phyloP scores from a whole-genome alignment of 1,140 invertebrate species.

The Bursaphelenchus mucronatus region DNA sequence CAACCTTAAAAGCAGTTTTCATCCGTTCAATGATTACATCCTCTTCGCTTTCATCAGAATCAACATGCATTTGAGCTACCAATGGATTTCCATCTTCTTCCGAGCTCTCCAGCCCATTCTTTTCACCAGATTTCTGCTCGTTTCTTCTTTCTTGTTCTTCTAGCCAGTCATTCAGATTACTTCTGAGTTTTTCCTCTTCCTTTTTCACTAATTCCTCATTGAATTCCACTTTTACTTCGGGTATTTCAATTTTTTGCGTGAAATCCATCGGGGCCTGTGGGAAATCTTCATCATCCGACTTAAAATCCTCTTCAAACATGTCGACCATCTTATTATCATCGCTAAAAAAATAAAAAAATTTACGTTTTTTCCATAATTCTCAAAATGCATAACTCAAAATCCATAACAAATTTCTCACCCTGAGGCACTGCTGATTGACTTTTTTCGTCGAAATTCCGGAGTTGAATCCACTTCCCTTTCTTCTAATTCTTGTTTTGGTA shows the following conservation, averaged over 20 bases:
- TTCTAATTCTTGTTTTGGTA: background rate
- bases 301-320: constrained; percentile 46
- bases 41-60: too few species aligned
- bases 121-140: too few species aligned
- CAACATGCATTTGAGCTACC: too few species aligned
- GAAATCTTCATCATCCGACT: constrained; percentile 31
- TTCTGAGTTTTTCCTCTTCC: too few species aligned
- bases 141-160: too few species aligned
- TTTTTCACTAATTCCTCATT: background rate
- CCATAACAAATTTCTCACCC: constrained; percentile 1
- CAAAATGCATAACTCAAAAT: background rate
- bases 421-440: constrained; percentile 14
- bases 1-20: too few species aligned
- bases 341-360: background rate
- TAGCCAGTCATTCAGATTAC: too few species aligned
- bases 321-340: constrained; percentile 45
- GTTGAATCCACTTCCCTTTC: background rate
- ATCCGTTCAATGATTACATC: too few species aligned
- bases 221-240: background rate
- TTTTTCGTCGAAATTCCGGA: background rate
- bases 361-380: background rate
- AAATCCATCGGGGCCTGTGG: constrained; percentile 7
- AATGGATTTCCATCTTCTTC: too few species aligned
- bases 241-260: constrained; percentile 5
- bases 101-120: too few species aligned